Evolutionary conservation across 2,888 invertebrate genomes (phyloP).

Genomic region (Polyommatus icarus): DNA sequence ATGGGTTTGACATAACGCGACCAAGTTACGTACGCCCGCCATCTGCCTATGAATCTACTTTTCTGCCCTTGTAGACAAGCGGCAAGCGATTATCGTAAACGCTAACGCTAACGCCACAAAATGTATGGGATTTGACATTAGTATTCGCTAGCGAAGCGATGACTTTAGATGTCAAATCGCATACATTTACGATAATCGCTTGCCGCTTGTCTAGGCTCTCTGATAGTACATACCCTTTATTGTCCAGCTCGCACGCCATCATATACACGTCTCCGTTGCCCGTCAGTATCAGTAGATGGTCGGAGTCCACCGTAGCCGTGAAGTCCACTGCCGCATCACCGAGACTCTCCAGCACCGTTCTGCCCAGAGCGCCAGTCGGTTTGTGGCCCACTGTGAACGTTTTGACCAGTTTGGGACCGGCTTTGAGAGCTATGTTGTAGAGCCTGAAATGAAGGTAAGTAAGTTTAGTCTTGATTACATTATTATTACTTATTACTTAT

Average conservation of each 20-base stretch:
- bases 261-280: slow-evolving; percentile 92
- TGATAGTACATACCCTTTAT: slow-evolving; percentile 51
- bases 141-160: too few species aligned
- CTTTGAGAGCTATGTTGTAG: slow-evolving; percentile 69
- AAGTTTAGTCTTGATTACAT: neutral
- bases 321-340: slow-evolving; percentile 94
- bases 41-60: too few species aligned
- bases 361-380: slow-evolving; percentile 66
- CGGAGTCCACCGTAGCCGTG: slow-evolving; percentile 74
- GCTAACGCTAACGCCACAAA: too few species aligned
- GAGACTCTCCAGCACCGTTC: slow-evolving; percentile 77
- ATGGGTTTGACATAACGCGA: too few species aligned
- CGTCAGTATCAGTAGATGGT: slow-evolving; percentile 84
- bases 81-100: too few species aligned
- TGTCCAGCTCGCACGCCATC: slow-evolving; percentile 61
- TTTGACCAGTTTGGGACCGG: slow-evolving; percentile 65
- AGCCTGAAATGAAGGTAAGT: slow-evolving; percentile 55
- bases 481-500: neutral
- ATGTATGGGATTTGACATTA: too few species aligned
- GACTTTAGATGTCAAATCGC: too few species aligned
- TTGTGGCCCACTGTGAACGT: slow-evolving; percentile 64
- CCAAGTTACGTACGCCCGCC: too few species aligned
- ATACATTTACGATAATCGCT: too few species aligned
- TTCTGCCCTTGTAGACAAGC: too few species aligned
- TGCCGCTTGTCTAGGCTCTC: too few species aligned